Percentiles rank a stretch among this genome's conserved stretches.
These are phyloP conservation scores for Drosophila cognata DNA, from an alignment of 2,888 invertebrate genomes.

Conservation along the genomic window DNA sequence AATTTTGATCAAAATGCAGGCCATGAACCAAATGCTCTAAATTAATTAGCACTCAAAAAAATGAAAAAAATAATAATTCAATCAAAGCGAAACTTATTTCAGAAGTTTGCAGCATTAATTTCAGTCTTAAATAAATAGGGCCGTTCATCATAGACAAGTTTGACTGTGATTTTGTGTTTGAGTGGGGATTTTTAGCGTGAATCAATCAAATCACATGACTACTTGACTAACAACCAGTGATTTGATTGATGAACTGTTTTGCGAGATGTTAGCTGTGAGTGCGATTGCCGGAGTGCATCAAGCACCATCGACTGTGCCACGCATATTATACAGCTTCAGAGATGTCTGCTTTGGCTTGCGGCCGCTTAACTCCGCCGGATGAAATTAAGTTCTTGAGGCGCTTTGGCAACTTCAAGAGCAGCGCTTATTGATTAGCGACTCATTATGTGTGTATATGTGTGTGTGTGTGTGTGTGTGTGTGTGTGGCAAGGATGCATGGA, in stretches of 20 bases:
- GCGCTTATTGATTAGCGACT: slow-evolving; percentile 68
- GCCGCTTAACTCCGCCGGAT: slow-evolving; percentile 36
- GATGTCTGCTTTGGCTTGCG: slow-evolving; percentile 32
- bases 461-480: neutral
- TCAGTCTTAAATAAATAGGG: neutral
- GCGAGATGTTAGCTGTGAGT: slow-evolving; percentile 27
- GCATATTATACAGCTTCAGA: slow-evolving; percentile 58
- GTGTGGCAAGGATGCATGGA: neutral
- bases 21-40: neutral
- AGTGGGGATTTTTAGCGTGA: slow-evolving; percentile 73
- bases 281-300: neutral
- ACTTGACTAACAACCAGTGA: slow-evolving; percentile 78
- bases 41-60: neutral
- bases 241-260: slow-evolving; percentile 78
- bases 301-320: slow-evolving; percentile 55
- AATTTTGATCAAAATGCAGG: neutral
- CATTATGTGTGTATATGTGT: neutral
- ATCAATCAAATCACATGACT: slow-evolving; percentile 81
- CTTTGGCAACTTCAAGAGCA: slow-evolving; percentile 38
- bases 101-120: neutral
- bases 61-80: neutral
- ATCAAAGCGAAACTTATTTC: neutral
- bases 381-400: slow-evolving; percentile 65
- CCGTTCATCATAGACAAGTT: slow-evolving; percentile 6
- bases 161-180: slow-evolving; percentile 37